Evolutionary conservation across 1,140 invertebrate genomes (phyloP), one percentile per base, ranked within the genome.

Genomic region (Caerostris extrusa): DNA sequence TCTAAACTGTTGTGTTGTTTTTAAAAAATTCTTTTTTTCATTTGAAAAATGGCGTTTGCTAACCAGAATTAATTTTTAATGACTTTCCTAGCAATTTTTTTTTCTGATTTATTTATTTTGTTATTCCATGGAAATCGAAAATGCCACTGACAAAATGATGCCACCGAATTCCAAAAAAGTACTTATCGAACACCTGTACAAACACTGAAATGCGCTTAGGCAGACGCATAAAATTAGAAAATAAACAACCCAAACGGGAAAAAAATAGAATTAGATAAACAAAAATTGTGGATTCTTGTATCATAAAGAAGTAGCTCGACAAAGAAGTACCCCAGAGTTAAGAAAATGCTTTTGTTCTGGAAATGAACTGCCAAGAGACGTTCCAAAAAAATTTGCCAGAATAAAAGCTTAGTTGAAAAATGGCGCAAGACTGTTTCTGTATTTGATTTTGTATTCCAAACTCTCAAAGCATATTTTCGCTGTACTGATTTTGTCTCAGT

Each of bases 221-320:
- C 7, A 8, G 19, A 19, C 71, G 71, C 71, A 77, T 77, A 77
- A 77, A 77, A 77, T 77, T 77, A 77, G 71, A 77, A 77, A 77
- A 77, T 77, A 77, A 77, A 77, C 12, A 77, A 77, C 71, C 71
- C 34, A 77, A 77, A 77, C 50, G 53, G 71, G 71, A 7, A 77
- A 7, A 77, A 77, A 77, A 77, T 53, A 77, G 34, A 77, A 77
- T 77, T 77, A 77, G 34, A 77, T 77, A 77, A 77, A 50, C 34
- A 77, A 53, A n/a, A 34, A 53, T 77, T 77, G 71, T 77, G 71
- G 71, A 77, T 50, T 34, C 50, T 10, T 34, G 50, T 77, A 77
- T 77, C 71, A 53, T 34, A 77, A 77, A 77, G 34, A 77, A 77
- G 34, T 5, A 50, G 7, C 7, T 4, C 71, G 34, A 77, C 71